Evolutionary conservation across 2,113 vertebrate species (phyloP).

Genomic region (Aptenodytes forsteri): DNA sequence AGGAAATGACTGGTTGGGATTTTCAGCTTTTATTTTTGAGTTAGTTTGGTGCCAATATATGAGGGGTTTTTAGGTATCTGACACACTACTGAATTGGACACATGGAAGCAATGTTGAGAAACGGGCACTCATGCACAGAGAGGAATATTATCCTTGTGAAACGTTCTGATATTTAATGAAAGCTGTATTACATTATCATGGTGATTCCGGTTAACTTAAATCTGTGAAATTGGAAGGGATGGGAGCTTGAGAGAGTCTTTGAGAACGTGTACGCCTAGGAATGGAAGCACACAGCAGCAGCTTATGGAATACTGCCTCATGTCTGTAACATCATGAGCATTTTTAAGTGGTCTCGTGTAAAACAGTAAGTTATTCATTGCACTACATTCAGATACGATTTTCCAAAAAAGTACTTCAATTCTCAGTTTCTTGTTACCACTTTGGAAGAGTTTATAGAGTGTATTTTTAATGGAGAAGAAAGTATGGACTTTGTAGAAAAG

Average conservation of each 20-base stretch:
- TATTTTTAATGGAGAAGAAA: background rate
- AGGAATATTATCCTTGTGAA: background rate
- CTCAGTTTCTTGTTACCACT: background rate
- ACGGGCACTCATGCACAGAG: background rate
- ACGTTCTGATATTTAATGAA: background rate
- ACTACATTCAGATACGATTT: background rate
- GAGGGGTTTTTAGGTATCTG: background rate
- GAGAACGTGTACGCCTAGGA: accelerated
- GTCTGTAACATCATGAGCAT: background rate
- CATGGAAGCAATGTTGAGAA: background rate
- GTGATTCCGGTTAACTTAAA: background rate
- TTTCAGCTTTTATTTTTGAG: background rate
- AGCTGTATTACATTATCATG: background rate
- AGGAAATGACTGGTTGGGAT: background rate
- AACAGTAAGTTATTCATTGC: background rate
- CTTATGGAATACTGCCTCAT: background rate
- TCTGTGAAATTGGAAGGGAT: background rate
- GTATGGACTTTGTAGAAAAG: background rate
- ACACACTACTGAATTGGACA: background rate
- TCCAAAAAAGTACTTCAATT: background rate
- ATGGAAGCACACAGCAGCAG: background rate
- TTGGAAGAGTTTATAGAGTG: background rate
- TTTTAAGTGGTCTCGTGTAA: background rate
- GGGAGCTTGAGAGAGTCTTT: background rate
- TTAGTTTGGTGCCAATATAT: background rate